These are phyloP conservation scores for Agrotis segetum DNA, from an alignment of 2,888 invertebrate genomes.

Conservation along the genomic window DNA sequence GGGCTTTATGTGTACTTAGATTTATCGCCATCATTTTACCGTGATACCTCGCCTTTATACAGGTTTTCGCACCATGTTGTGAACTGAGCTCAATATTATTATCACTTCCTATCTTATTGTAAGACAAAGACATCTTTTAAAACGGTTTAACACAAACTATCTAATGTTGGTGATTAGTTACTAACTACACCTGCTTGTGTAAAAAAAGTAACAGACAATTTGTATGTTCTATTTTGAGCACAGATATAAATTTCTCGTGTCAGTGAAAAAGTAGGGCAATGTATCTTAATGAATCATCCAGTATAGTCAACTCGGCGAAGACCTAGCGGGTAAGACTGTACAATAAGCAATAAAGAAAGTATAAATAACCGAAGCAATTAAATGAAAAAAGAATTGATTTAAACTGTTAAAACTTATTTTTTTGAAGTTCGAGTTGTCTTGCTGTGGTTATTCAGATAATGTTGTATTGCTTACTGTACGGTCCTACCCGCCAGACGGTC, in stretches of 20 bases:
- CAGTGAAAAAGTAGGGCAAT: constrained; percentile 24
- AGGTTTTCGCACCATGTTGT: constrained; percentile 1
- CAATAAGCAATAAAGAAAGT: too few relatives aligned
- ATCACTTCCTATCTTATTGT: neutral
- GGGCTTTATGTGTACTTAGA: neutral
- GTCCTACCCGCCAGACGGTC: too few relatives aligned
- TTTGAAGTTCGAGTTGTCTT: too few relatives aligned
- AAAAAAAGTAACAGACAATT: neutral
- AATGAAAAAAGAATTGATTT: too few relatives aligned
- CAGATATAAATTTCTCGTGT: neutral
- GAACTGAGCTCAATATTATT: constrained; percentile 6
- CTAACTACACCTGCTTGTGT: neutral
- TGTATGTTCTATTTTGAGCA: constrained; percentile 20
- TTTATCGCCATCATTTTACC: neutral
- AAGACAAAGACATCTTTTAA: neutral
- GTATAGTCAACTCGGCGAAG: too few relatives aligned
- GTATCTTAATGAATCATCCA: constrained; percentile 21
- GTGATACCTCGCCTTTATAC: constrained; percentile 13
- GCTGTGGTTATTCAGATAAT: too few relatives aligned
- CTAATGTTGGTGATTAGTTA: constrained; percentile 7
- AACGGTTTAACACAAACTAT: neutral
- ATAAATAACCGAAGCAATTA: too few relatives aligned
- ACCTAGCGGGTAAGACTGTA: too few relatives aligned
- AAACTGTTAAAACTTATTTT: too few relatives aligned
- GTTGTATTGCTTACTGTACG: too few relatives aligned